Evolutionary conservation across 2,113 vertebrate genomes (phyloP), one percentile per base, ranked within the genome.

Genomic region (Falco punctatus): DNA sequence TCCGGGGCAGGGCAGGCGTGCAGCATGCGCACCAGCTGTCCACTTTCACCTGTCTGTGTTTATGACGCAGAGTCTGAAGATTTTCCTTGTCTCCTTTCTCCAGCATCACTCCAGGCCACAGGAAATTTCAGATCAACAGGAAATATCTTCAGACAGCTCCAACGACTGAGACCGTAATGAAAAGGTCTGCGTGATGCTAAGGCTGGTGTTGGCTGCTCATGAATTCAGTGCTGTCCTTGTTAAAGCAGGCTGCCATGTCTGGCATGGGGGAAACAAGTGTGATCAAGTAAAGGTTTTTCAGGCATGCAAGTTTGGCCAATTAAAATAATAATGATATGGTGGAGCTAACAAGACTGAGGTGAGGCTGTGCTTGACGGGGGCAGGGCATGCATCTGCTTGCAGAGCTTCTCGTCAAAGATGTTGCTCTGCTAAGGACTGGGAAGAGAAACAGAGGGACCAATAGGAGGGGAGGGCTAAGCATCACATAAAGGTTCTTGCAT

Each of bases 51-150:
- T 79, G 35, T 40, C 46, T 46, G 28, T 15, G 13, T 81, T 78
- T 71, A 54, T 0, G 0, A 24, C 52, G 72, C 4, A 0, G 28
- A 88, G 20, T 13, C 32, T 81, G 62, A 51, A 85, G 27, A 33
- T 90, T 52, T 67, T 44, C 73, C 48, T 91, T 3, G 0, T 51
- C 33, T 59, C 9, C 81, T 16, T 65, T 65, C 35, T 55, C 2
- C 0, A 0, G 14, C 58, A 35, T 77, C 51, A 9, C 64, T 86
- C 22, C 13, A 28, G 73, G 57, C 19, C 61, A 42, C 0, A 0
- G 74, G 79, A 79, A 74, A 33, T 82, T 72, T 80, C 3, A 11
- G 18, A 55, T 78, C 74, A n/a, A 23, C 48, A 11, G 44, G 71
- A 94, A 79, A 17, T 52, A 40, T 2, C 58, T 86, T 65, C 49